Conservation (phyloP, 2,888 invertebrate species). For the Polylopha cassiicola region DNA sequence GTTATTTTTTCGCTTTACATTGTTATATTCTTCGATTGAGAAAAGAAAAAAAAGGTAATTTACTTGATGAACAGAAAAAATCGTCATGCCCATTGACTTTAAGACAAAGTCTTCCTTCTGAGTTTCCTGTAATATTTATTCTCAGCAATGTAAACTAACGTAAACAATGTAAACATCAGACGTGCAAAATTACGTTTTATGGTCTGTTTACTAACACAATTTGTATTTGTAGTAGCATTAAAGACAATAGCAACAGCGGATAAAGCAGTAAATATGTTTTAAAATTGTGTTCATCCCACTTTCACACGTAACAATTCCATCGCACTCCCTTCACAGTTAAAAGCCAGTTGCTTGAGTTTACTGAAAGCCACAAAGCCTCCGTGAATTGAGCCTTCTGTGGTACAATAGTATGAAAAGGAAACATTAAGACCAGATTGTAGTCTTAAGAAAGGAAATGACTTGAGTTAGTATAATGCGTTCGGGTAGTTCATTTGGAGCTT, state of each 20-base stretch:
- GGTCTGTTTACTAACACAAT: neutral
- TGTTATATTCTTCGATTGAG: too few species aligned
- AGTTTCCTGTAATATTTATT: too few species aligned
- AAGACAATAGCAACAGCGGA: too few species aligned
- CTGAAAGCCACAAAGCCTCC: conserved; percentile 56
- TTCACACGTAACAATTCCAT: conserved; percentile 45
- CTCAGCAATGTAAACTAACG: too few species aligned
- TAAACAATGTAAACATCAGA: too few species aligned
- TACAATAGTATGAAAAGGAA: conserved; percentile 62
- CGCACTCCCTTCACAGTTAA: conserved; percentile 50
- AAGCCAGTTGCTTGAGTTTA: conserved; percentile 60
- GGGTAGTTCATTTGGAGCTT: conserved; percentile 17
- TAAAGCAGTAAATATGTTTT: too few species aligned
- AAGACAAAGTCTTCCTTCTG: too few species aligned
- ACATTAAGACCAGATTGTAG: conserved; percentile 62
- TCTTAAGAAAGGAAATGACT: conserved; percentile 60
- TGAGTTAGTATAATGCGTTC: conserved; percentile 38
- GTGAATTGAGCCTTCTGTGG: conserved; percentile 52
- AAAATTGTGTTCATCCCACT: conserved; percentile 14
- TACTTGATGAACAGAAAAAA: too few species aligned
- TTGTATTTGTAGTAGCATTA: neutral
- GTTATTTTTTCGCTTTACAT: too few species aligned
- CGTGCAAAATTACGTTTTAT: too few species aligned
- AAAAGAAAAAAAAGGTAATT: too few species aligned
- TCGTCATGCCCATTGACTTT: too few species aligned